Conservation (phyloP, 2,113 vertebrate genomes). For the Calyptomena viridis region DNA sequence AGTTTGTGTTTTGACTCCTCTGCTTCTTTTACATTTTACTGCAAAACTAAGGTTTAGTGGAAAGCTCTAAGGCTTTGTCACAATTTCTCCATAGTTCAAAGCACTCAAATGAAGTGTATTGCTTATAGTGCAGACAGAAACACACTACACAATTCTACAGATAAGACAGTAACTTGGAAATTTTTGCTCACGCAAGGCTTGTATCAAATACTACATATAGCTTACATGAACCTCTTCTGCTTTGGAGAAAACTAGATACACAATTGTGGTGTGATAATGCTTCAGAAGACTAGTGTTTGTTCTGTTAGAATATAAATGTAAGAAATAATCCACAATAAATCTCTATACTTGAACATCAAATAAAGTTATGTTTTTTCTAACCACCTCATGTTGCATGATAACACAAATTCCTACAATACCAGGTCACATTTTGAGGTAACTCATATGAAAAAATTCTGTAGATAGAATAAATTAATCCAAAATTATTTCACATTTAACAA, state of each 20-base stretch:
- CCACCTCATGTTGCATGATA: not conserved
- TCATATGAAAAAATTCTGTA: not conserved
- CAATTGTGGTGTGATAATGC: not conserved
- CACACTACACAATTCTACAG: rapidly evolving
- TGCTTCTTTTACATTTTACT: not conserved
- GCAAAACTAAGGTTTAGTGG: not conserved
- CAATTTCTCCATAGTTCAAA: not conserved
- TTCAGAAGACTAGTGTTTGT: not conserved
- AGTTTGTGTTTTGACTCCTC: not conserved
- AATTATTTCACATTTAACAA: not conserved
- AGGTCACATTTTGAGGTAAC: not conserved
- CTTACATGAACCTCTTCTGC: not conserved
- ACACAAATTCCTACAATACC: not conserved
- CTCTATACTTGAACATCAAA: not conserved
- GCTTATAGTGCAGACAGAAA: not conserved
- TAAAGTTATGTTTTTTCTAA: not conserved
- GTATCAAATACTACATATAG: not conserved
- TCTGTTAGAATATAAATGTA: not conserved
- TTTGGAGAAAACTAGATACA: not conserved
- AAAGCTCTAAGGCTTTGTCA: not conserved
- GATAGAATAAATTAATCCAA: not conserved
- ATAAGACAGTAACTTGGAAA: not conserved
- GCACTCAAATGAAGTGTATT: not conserved
- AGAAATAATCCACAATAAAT: not conserved
- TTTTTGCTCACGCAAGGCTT: not conserved